phyloP scores from a whole-genome alignment of 1,140 invertebrate species.

The Procambarus virginalis region DNA sequence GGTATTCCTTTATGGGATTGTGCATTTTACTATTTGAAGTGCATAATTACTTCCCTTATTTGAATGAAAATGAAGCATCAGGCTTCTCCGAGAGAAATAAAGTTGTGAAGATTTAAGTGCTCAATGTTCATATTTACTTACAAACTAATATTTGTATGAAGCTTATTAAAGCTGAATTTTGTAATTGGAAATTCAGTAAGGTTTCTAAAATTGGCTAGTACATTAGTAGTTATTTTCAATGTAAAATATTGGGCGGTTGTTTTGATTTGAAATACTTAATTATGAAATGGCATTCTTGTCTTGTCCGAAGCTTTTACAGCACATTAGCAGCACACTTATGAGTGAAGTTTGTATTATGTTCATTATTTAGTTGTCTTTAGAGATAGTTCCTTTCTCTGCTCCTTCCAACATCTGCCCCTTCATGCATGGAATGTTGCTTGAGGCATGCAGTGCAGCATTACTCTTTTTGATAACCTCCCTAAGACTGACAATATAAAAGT shows the following conservation, averaged over 20 bases:
- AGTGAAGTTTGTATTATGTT: conserved; percentile 15
- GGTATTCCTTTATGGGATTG: background rate
- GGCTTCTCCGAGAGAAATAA: conserved; percentile 42
- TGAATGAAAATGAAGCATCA: conserved; percentile 32
- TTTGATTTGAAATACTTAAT: background rate
- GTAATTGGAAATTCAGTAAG: background rate
- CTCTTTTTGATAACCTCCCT: conserved; percentile 11
- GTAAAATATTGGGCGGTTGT: background rate
- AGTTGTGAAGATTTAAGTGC: conserved; percentile 36
- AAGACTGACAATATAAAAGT: conserved; percentile 28
- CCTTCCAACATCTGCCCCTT: conserved; percentile 9
- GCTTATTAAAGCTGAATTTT: background rate
- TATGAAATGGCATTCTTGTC: conserved; percentile 17
- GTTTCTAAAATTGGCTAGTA: background rate
- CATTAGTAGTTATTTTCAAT: background rate
- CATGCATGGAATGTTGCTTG: conserved; percentile 63
- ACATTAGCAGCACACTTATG: conserved; percentile 45
- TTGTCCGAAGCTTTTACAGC: conserved; percentile 38
- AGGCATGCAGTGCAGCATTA: conserved; percentile 56
- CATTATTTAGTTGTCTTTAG: conserved; percentile 28
- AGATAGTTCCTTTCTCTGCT: conserved; percentile 16
- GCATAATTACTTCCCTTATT: conserved; percentile 1
- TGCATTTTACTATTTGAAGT: background rate
- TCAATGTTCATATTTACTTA: conserved; percentile 39
- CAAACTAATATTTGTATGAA: conserved; percentile 5